Conservation (phyloP, 2,113 vertebrate species). For the Uria aalge region DNA sequence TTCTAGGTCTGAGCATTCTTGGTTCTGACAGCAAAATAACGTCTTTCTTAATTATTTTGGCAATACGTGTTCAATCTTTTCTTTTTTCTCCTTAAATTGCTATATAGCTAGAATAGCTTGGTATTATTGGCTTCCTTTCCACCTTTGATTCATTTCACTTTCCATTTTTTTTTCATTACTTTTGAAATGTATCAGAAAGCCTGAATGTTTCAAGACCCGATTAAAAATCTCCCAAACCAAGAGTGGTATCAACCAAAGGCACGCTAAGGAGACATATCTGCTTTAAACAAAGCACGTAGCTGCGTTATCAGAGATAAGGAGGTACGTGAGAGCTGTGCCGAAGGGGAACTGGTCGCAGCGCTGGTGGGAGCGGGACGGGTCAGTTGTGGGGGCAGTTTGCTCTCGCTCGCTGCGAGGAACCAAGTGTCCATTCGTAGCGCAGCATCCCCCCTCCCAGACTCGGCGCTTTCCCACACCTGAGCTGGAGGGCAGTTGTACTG, state of each 20-base stretch:
- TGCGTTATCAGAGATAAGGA: fast-evolving
- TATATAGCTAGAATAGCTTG: background rate
- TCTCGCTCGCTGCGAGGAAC: background rate
- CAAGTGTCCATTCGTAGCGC: background rate
- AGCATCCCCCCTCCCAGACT: fast-evolving
- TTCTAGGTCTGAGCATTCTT: background rate
- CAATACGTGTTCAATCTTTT: background rate
- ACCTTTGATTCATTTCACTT: background rate
- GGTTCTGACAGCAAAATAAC: background rate
- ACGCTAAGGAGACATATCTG: fast-evolving
- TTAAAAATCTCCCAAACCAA: background rate
- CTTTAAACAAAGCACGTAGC: background rate
- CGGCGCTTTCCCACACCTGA: fast-evolving
- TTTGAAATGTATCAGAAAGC: background rate
- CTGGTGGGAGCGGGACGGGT: background rate
- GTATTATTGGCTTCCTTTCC: background rate
- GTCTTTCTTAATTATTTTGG: background rate
- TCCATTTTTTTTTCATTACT: background rate
- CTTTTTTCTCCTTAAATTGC: background rate
- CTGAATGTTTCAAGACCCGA: background rate
- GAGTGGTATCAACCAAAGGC: fast-evolving
- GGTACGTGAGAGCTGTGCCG: background rate
- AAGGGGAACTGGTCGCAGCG: background rate
- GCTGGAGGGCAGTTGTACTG: fast-evolving
- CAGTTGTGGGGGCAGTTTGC: background rate